Conservation (phyloP, 92 coral and sea anemone genomes). For the Desmophyllum pertusum region DNA sequence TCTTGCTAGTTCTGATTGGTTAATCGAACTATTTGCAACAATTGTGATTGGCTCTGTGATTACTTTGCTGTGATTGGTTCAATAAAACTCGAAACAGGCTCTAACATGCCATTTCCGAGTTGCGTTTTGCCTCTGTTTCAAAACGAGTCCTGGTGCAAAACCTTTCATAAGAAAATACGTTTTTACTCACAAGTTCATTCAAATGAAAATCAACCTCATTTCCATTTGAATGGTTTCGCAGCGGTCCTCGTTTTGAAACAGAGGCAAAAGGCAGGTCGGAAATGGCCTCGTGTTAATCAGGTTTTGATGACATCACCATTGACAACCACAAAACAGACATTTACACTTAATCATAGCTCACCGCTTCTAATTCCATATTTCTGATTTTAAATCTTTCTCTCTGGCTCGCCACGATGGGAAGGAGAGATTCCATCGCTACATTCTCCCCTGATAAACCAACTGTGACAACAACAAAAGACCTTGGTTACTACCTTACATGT, state of each 20-base stretch:
- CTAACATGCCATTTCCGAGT: not conserved
- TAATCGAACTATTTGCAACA: not conserved
- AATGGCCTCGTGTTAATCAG: too few species aligned
- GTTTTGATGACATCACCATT: not conserved
- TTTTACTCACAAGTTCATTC: too few species aligned
- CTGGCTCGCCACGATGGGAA: conserved; percentile 97
- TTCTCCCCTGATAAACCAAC: conserved; percentile 55
- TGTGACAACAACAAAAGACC: not conserved
- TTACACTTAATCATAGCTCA: conserved; percentile 39
- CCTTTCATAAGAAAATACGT: too few species aligned
- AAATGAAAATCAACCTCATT: too few species aligned
- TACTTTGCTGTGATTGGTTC: too few species aligned
- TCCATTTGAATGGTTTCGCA: too few species aligned
- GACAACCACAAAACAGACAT: not conserved
- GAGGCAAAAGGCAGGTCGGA: too few species aligned
- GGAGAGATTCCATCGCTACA: conserved; percentile 79
- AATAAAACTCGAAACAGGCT: too few species aligned
- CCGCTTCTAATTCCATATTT: conserved; percentile 96
- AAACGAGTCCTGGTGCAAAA: too few species aligned
- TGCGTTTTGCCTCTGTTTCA: too few species aligned
- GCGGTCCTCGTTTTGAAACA: too few species aligned
- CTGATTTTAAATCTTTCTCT: conserved; percentile 92
- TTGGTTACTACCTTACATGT: too few species aligned
- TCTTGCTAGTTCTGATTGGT: not conserved
- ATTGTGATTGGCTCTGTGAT: not conserved